These are phyloP conservation scores for Heliconius himera DNA, from an alignment of 1,140 invertebrate species.

Conservation along the genomic window DNA sequence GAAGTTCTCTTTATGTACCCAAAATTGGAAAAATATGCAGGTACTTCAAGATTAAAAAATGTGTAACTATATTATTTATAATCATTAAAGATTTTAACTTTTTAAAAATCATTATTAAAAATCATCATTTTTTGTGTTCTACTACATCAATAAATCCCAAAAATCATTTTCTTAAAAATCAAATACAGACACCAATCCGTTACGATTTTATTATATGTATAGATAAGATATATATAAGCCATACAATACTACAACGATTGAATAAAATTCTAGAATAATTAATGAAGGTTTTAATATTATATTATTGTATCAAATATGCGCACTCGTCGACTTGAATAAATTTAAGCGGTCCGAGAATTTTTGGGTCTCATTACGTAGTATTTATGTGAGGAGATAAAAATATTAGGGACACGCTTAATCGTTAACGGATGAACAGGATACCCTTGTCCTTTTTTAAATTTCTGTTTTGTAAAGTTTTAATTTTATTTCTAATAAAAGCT, in stretches of 20 bases:
- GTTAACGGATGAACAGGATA: constrained; percentile 71
- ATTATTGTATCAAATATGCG: constrained; percentile 80
- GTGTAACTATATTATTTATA: too few relatives aligned
- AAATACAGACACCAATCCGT: too few relatives aligned
- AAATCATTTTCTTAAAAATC: too few relatives aligned
- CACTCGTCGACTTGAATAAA: constrained; percentile 78
- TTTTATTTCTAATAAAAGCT: constrained; percentile 45
- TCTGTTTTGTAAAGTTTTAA: constrained; percentile 26
- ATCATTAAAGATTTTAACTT: too few relatives aligned
- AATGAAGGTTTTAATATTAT: constrained; percentile 68
- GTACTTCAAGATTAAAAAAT: too few relatives aligned
- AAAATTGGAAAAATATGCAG: too few relatives aligned
- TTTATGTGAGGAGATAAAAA: constrained; percentile 81
- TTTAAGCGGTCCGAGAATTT: constrained; percentile 69
- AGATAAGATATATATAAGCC: too few relatives aligned
- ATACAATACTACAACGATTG: background rate
- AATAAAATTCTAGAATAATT: constrained; percentile 45
- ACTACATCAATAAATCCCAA: too few relatives aligned
- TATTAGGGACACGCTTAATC: constrained; percentile 80
- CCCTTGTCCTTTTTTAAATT: constrained; percentile 49
- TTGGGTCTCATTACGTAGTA: constrained; percentile 75
- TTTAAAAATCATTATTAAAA: too few relatives aligned
- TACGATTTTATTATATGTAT: too few relatives aligned
- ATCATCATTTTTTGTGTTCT: too few relatives aligned
- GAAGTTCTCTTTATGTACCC: too few relatives aligned